Evolutionary conservation across 2,888 invertebrate genomes (phyloP), one percentile per base, ranked within the genome.

Genomic region (Charanyca ferruginea): DNA sequence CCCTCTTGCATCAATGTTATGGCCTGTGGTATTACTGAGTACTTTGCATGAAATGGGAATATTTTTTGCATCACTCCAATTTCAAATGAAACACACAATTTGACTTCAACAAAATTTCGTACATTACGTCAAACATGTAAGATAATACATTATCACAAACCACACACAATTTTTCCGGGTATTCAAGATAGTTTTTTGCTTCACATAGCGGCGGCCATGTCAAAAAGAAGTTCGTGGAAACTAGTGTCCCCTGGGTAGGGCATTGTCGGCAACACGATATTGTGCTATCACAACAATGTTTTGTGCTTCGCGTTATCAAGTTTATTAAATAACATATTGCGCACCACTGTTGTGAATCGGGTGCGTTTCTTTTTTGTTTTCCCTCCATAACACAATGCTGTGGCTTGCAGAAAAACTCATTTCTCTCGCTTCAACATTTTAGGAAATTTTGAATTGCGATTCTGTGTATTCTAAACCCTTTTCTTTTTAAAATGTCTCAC

Each of bases 251-350:
- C 51, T 8, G 63, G 60, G 65, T 9, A 28, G 48, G 25, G 49
- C 52, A 41, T 77, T 73, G 73, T 68, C 38, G 52, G 41, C 60
- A 52, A 63, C 65, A 42, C 41, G 32, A 66, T 77, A 68, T 53
- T 73, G 41, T 54, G 53, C 35, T 78, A 70, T 73, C 69, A 68
- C 61, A 51, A 77, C 74, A 62, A 53, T 64, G 70, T 74, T 70
- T 52, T 48, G 54, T 66, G 64, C 32, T 57, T 48, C 61, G 59
- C 52, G 68, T 74, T 74, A 70, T 82, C 73, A 77, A 65, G 60
- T 79, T 72, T 66, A 68, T n/a, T n/a, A n/a, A n/a, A n/a, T 68
- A 81, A 79, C 67, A 72, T 77, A 81, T 66, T 79, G 76, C 66
- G 45, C 55, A 25, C 38, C 44, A 25, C 60, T 65, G 47, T 52